Evolutionary conservation across 2,113 vertebrate species (phyloP).

Genomic region (Orientallactaga bullata): DNA sequence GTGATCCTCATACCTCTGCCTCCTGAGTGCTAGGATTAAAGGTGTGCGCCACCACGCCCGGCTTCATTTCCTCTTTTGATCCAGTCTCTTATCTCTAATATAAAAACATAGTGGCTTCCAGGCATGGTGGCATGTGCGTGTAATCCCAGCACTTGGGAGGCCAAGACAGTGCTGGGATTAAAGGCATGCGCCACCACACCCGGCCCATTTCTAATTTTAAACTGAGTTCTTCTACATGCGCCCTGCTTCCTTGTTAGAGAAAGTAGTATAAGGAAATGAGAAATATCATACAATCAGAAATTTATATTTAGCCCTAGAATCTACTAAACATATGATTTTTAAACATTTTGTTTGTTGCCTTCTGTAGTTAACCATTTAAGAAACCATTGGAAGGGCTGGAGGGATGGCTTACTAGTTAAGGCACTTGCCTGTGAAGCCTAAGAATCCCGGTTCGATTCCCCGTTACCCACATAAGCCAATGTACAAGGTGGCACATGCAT

Average conservation of each 20-base stretch:
- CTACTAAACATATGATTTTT: slow-evolving; percentile 17
- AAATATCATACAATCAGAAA: slow-evolving; percentile 22
- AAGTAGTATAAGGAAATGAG: slow-evolving; percentile 41
- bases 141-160: too few species aligned
- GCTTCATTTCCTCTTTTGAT: slow-evolving; percentile 2
- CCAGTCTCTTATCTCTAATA: neutral
- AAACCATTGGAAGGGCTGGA: slow-evolving; percentile 25
- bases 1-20: too few species aligned
- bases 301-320: slow-evolving; percentile 40
- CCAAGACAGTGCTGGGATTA: too few species aligned
- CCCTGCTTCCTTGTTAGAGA: slow-evolving; percentile 27
- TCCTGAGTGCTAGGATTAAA: too few species aligned
- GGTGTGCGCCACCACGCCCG: too few species aligned
- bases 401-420: too few species aligned
- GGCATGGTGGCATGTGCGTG: too few species aligned
- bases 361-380: slow-evolving; percentile 2
- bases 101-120: neutral
- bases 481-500: too few species aligned
- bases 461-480: too few species aligned
- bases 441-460: too few species aligned
- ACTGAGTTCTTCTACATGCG: slow-evolving; percentile 30
- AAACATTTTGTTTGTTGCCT: slow-evolving; percentile 44
- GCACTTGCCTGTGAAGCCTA: too few species aligned
- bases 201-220: slow-evolving; percentile 57
- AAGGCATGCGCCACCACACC: too few species aligned